Evolutionary conservation across 2,113 vertebrate genomes (phyloP).

Genomic region (Uropsilus gracilis): DNA sequence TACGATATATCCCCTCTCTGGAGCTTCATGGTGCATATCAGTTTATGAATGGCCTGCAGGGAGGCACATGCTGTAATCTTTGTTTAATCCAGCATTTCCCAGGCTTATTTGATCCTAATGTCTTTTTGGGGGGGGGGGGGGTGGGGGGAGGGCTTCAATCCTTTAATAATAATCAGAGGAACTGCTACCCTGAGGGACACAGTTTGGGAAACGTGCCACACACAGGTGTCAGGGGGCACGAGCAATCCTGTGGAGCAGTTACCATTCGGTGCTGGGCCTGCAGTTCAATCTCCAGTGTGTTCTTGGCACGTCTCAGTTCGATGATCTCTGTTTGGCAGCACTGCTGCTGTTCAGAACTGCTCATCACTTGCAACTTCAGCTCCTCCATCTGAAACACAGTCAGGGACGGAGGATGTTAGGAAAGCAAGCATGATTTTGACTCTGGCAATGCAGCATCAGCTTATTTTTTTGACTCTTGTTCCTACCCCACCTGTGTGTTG

Average conservation of each 20-base stretch:
- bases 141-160: background rate
- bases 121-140: background rate
- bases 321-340: slow-evolving; percentile 83
- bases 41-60: background rate
- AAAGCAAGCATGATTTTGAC: background rate
- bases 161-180: slow-evolving; percentile 8
- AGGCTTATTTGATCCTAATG: background rate
- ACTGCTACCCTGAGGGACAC: background rate
- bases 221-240: background rate
- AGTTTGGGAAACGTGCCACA: slow-evolving; percentile 10
- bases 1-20: background rate
- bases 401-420: background rate
- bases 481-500: slow-evolving; percentile 73
- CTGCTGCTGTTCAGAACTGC: slow-evolving; percentile 83
- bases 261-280: slow-evolving; percentile 89
- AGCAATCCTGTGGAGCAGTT: background rate
- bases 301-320: slow-evolving; percentile 86
- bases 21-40: background rate
- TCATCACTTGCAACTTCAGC: slow-evolving; percentile 81
- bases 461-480: background rate
- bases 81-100: background rate
- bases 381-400: slow-evolving; percentile 84
- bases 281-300: slow-evolving; percentile 88
- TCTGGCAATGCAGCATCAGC: background rate
- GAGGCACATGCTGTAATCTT: background rate